phyloP scores from a whole-genome alignment of 2,113 vertebrate genomes.

The Chunga burmeisteri region DNA sequence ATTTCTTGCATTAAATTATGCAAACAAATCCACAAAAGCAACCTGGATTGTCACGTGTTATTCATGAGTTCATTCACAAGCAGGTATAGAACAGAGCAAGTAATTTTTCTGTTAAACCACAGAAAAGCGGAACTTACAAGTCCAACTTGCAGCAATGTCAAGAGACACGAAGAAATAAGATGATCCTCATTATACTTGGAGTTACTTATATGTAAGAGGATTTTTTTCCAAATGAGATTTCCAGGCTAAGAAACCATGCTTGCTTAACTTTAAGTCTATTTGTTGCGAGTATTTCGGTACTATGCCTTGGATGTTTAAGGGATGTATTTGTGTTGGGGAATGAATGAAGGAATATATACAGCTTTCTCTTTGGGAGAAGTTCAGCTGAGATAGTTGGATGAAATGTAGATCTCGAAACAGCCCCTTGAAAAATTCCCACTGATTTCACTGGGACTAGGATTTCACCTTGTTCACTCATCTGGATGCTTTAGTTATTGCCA shows the following conservation, averaged over 20 bases:
- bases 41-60: neutral
- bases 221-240: neutral
- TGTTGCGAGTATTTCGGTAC: neutral
- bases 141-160: neutral
- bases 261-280: neutral
- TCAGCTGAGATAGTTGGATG: neutral
- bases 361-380: neutral
- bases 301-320: neutral
- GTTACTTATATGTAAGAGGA: neutral
- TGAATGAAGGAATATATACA: neutral
- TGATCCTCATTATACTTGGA: neutral
- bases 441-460: neutral
- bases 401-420: neutral
- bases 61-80: neutral
- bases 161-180: neutral
- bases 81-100: neutral
- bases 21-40: neutral
- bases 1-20: neutral
- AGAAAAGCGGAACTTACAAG: neutral
- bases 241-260: neutral
- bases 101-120: neutral
- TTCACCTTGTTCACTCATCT: neutral
- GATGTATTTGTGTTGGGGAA: neutral
- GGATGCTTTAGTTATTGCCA: neutral
- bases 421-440: neutral